Evolutionary conservation across 92 coral and sea anemone species (phyloP).

Genomic region (Zoanthus solanderi): DNA sequence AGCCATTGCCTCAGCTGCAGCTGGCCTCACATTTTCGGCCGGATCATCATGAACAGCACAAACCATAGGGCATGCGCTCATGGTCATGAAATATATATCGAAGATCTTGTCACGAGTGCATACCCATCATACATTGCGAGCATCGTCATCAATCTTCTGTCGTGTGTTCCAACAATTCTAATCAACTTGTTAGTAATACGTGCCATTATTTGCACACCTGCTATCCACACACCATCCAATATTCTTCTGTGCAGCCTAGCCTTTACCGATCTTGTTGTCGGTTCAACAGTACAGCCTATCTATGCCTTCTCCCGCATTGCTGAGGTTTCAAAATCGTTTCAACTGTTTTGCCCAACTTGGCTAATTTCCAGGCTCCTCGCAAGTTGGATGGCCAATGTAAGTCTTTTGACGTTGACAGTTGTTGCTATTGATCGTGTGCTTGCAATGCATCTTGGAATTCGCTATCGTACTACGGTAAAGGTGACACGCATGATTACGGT

Average conservation of each 20-base stretch:
- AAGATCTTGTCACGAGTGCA: constrained; percentile 17
- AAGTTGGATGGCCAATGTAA: constrained; percentile 55
- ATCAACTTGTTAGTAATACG: constrained; percentile 11
- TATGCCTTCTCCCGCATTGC: constrained; percentile 53
- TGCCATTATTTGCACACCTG: constrained; percentile 32
- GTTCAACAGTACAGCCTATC: constrained; percentile 60
- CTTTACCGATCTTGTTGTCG: constrained; percentile 61
- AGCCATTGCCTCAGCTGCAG: too few relatives aligned
- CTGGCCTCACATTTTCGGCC: background rate
- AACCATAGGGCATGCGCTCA: constrained; percentile 24
- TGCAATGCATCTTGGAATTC: constrained; percentile 55
- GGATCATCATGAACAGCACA: background rate
- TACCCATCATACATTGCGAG: constrained; percentile 42
- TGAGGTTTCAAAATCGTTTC: constrained; percentile 31
- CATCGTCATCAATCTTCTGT: constrained; percentile 23
- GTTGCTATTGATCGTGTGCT: constrained; percentile 64
- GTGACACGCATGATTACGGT: constrained; percentile 29
- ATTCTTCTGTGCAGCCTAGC: constrained; percentile 64
- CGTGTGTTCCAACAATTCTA: constrained; percentile 21
- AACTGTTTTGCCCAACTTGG: constrained; percentile 56
- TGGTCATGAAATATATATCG: constrained; percentile 41
- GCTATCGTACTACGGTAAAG: constrained; percentile 54
- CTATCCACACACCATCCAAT: constrained; percentile 59
- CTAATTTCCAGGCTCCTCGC: constrained; percentile 63
- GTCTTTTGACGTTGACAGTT: constrained; percentile 58